Base-by-base conservation (phyloP, 2,797 vertebrate species). In the Amniataba percoides region DNA sequence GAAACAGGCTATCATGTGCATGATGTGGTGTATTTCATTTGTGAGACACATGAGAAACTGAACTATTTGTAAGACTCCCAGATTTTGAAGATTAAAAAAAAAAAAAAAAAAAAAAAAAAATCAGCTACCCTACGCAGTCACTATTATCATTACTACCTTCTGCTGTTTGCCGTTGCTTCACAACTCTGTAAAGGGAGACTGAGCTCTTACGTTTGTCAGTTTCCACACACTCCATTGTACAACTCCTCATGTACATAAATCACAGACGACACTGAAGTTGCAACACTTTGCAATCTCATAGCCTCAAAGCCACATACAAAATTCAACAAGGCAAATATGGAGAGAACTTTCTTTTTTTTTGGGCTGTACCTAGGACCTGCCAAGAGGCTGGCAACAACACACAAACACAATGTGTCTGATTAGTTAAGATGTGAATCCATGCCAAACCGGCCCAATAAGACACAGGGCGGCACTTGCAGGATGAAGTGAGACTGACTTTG, bases 191-290 rank as follows among this genome's bases (percentile, higher is more conserved):
- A 31, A 31, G 3, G 27, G 27, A 31, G 27, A 5, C 27, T 31
- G 27, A 31, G 27, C 27, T 31, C 27, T 31, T 31, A 31, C 5
- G 27, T 31, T 31, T 31, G 27, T 31, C 27, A 31, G 52, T 82
- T 85, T 84, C 70, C 72, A 42, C 81, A 78, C 71, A 83, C 66
- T 71, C 56, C 19, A 48, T 72, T 85, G 51, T 88, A 77, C 70
- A 78, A 76, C 39, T 65, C 36, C 40, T 53, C 57, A 18, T 46
- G 75, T 31, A 64, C 64, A 83, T 74, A 73, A 83, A 80, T 77
- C 81, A 83, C 52, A 69, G 16, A 77, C 31, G 51, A 78, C 42
- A 27, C 42, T 62, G 39, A 82, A 81, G 73, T 63, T 83, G 73
- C 76, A 74, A 70, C 71, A 77, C 36, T 81, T 70, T 56, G 27